Evolutionary conservation across 2,888 invertebrate genomes (phyloP), one percentile per base, ranked within the genome.

Genomic region (Tryphoninae sp.): DNA sequence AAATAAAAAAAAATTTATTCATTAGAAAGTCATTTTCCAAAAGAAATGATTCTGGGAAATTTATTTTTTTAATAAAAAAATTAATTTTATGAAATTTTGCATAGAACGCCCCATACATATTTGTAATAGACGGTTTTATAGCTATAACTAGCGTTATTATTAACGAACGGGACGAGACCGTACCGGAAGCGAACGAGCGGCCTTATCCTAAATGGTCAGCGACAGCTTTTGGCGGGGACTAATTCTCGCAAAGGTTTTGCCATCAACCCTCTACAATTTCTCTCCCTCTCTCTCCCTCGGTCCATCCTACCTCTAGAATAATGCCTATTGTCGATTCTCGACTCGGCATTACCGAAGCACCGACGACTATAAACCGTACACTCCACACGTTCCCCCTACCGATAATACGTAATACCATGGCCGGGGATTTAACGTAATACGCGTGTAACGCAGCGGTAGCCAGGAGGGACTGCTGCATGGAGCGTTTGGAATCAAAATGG

Each of bases 131-230:
- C 16, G n/a, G 16, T 65, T n/a, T 62, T n/a, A 49, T 55, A 53
- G 6, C 7, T 22, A 42, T 19, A 51, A 19, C 62, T 3, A 64
- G 62, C 26, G 22, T 69, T 59, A 64, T 33, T 72, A 73, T 65
- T 73, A 58, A 68, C 62, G 4, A 19, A 33, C 62, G 61, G 16
- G 69, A 23, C 45, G 42, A 64, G 73, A 55, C 67, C 67, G 65
- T 61, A 72, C 77, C 78, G 80, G 78, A 80, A 78, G 69, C 55
- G 71, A 83, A 78, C 53, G 71, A 76, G 73, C 74, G 72, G 64
- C 82, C 82, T 85, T 84, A 85, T 81, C 84, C 83, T 71, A 83
- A 85, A 85, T 83, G 85, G 81, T 73, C 83, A 79, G 76, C 83
- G 78, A 83, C 78, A 82, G 79, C 80, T 83, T 83, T 84, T 83